phyloP scores from a whole-genome alignment of 2,888 invertebrate species.

The Cylindroiulus punctatus region DNA sequence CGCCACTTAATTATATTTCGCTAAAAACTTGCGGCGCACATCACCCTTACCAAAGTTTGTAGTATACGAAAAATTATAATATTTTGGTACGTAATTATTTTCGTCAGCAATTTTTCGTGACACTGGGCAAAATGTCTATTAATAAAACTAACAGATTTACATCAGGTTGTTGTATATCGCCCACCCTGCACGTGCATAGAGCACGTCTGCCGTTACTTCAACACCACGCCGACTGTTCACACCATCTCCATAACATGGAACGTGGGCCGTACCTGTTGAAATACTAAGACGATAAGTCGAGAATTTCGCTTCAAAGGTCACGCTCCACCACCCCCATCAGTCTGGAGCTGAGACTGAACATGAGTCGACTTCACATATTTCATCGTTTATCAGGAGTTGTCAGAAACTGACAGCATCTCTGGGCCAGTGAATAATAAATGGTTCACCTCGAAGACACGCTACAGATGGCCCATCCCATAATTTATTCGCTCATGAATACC shows the following conservation, averaged over 20 bases:
- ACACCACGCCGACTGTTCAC: neutral
- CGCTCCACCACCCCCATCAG: neutral
- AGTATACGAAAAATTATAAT: no score
- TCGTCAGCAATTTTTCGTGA: no score
- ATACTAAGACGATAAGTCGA: neutral
- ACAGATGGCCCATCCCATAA: neutral
- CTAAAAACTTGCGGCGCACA: no score
- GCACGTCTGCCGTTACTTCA: neutral
- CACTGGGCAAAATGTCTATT: no score
- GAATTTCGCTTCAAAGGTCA: neutral
- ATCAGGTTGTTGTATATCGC: no score
- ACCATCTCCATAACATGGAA: neutral
- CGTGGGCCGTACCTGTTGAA: slow-evolving; percentile 25
- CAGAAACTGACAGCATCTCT: slow-evolving; percentile 14
- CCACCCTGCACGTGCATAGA: no score
- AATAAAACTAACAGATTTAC: no score
- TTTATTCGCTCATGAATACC: neutral
- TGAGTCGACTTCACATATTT: neutral
- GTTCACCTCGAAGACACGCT: neutral
- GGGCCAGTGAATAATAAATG: neutral
- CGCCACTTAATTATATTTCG: no score
- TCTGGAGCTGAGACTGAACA: slow-evolving; percentile 15
- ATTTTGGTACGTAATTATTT: no score
- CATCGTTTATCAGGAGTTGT: slow-evolving; percentile 14
- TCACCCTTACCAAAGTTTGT: no score